These are phyloP conservation scores for Takifugu rubripes DNA, from an alignment of 2,797 vertebrate genomes.

Conservation along the genomic window DNA sequence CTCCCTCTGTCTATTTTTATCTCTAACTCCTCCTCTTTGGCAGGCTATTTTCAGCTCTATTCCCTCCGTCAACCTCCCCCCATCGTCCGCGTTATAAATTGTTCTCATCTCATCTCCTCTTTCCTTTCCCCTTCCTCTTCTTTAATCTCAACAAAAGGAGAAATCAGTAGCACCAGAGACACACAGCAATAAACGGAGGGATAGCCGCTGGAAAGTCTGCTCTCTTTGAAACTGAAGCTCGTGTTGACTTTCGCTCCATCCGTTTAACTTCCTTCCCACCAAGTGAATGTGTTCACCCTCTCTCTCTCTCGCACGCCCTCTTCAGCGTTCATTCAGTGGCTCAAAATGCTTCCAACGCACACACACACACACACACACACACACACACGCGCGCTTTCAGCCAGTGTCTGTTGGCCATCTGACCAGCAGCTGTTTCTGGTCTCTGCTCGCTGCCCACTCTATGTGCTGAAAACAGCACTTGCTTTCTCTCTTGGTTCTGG, in stretches of 20 bases:
- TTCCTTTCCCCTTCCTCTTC: slow-evolving; percentile 14
- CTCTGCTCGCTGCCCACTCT: slow-evolving; percentile 13
- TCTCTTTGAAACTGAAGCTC: slow-evolving; percentile 18
- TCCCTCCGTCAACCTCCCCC: slow-evolving; percentile 47
- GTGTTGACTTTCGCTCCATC: slow-evolving; percentile 37
- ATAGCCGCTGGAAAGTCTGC: neutral
- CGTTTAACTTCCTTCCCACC: slow-evolving; percentile 44
- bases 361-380: slow-evolving; percentile 5
- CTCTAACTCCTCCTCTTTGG: slow-evolving; percentile 44
- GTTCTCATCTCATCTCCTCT: neutral
- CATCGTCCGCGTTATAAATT: slow-evolving; percentile 43
- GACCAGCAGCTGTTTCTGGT: slow-evolving; percentile 42
- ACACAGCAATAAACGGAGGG: slow-evolving; percentile 2
- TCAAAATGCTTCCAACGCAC: slow-evolving; percentile 27
- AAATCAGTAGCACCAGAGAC: neutral
- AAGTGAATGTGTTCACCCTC: slow-evolving; percentile 49
- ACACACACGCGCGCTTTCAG: slow-evolving; percentile 25
- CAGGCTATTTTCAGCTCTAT: slow-evolving; percentile 48
- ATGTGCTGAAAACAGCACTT: slow-evolving; percentile 2
- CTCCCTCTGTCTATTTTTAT: slow-evolving; percentile 62
- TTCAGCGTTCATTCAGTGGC: slow-evolving; percentile 56
- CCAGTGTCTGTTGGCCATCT: slow-evolving; percentile 46
- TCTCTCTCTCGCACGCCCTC: slow-evolving; percentile 8
- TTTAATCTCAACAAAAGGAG: slow-evolving; percentile 8
- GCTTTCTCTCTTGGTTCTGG: slow-evolving; percentile 13